Conservation (phyloP, 92 coral and sea anemone genomes). For the Actinernus sp. region DNA sequence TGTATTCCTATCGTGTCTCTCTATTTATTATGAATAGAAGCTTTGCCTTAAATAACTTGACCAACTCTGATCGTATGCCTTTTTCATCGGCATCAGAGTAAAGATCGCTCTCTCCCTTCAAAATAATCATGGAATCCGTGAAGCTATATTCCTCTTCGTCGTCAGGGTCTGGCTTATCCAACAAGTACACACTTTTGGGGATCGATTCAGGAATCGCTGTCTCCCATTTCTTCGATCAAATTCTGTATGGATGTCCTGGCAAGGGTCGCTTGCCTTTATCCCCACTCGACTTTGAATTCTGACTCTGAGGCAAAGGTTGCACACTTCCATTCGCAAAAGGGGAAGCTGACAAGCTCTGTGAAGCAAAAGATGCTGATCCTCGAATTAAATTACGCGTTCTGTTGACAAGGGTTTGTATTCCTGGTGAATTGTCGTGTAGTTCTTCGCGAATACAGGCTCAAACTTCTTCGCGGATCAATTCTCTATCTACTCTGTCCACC, state of each 20-base stretch:
- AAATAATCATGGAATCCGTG: constrained; percentile 33
- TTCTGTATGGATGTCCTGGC: constrained; percentile 32
- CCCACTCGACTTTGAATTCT: constrained; percentile 1
- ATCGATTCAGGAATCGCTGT: too few species aligned
- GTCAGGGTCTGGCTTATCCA: constrained; percentile 41
- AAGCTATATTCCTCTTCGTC: constrained; percentile 47
- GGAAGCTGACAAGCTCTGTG: constrained; percentile 35
- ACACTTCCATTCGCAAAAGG: too few species aligned
- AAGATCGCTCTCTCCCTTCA: constrained; percentile 56
- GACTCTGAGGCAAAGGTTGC: constrained; percentile 13
- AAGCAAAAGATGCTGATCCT: constrained; percentile 40
- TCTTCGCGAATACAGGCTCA: constrained; percentile 35
- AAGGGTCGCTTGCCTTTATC: constrained; percentile 28
- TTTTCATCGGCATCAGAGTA: constrained; percentile 8
- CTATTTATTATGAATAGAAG: constrained; percentile 16
- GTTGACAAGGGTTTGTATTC: constrained; percentile 32
- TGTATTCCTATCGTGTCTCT: constrained; percentile 35
- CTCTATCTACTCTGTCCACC: too few species aligned
- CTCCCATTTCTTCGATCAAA: too few species aligned
- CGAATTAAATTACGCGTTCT: constrained; percentile 38
- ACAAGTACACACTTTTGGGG: constrained; percentile 57
- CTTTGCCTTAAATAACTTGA: too few species aligned
- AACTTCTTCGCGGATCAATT: constrained; percentile 16
- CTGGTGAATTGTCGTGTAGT: constrained; percentile 26
- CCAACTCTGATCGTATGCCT: constrained; percentile 16